These are phyloP conservation scores for Amblyteles armatorius DNA, from an alignment of 2,888 invertebrate genomes.

Conservation along the genomic window DNA sequence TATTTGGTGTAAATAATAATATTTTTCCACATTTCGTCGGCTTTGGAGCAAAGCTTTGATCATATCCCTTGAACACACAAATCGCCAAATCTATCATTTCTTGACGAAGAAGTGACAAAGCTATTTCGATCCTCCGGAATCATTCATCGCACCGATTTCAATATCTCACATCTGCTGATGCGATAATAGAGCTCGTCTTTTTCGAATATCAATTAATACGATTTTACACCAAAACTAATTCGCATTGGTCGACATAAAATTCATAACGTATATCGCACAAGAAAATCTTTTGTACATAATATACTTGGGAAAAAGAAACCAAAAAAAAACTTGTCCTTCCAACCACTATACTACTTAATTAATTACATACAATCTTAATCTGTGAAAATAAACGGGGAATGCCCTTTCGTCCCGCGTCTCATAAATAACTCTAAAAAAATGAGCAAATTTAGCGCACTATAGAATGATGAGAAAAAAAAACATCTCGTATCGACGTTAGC, in stretches of 20 bases:
- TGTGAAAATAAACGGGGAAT: slow-evolving; percentile 6
- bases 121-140: slow-evolving; percentile 1
- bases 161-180: slow-evolving; percentile 25
- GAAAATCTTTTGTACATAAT: slow-evolving; percentile 55
- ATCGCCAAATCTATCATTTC: not conserved
- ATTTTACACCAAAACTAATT: not conserved
- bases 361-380: not conserved
- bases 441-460: not conserved
- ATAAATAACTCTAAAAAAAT: not conserved
- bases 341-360: not conserved
- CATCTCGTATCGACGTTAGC: not conserved
- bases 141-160: slow-evolving; percentile 11
- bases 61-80: slow-evolving; percentile 5
- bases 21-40: slow-evolving; percentile 64
- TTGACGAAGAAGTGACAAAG: not conserved
- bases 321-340: slow-evolving; percentile 16
- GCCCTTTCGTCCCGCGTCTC: not conserved
- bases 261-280: slow-evolving; percentile 61
- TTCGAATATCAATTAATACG: not conserved
- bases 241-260: slow-evolving; percentile 38
- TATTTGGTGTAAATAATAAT: slow-evolving; percentile 65
- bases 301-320: slow-evolving; percentile 8
- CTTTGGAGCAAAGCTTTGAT: slow-evolving; percentile 35
- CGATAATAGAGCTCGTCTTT: not conserved
- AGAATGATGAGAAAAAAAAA: not conserved